These are phyloP conservation scores for Gopherus flavomarginatus DNA, from an alignment of 2,113 vertebrate species.

Conservation along the genomic window DNA sequence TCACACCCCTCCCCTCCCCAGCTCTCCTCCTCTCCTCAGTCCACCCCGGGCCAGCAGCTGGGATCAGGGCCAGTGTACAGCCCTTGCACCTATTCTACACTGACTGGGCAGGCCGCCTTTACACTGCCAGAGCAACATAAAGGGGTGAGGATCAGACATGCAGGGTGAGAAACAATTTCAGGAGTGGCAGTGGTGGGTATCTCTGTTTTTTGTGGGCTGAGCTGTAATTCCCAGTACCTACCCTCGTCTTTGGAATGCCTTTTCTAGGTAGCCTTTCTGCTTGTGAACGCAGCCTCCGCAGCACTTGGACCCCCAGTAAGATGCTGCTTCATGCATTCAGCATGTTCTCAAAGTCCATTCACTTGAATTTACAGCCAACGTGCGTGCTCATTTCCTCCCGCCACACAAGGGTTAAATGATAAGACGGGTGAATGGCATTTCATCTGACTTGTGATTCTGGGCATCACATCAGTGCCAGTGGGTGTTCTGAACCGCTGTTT, in stretches of 20 bases:
- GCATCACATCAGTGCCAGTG: background rate
- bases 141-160: background rate
- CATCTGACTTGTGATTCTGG: background rate
- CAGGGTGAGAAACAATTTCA: background rate
- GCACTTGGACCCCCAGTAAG: background rate
- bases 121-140: background rate
- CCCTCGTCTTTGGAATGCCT: background rate
- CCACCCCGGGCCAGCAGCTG: background rate
- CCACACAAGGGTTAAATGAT: background rate
- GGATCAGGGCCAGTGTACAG: background rate
- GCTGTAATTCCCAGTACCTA: background rate
- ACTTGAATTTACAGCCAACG: background rate
- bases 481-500: background rate
- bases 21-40: background rate
- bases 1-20: background rate
- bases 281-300: background rate
- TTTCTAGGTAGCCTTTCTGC: background rate
- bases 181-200: background rate
- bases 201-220: background rate
- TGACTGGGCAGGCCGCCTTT: background rate
- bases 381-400: background rate
- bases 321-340: background rate
- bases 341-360: background rate
- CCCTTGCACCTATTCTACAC: background rate
- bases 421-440: background rate